Conservation (phyloP, 92 coral and sea anemone species). For the Blastomussa wellsi region DNA sequence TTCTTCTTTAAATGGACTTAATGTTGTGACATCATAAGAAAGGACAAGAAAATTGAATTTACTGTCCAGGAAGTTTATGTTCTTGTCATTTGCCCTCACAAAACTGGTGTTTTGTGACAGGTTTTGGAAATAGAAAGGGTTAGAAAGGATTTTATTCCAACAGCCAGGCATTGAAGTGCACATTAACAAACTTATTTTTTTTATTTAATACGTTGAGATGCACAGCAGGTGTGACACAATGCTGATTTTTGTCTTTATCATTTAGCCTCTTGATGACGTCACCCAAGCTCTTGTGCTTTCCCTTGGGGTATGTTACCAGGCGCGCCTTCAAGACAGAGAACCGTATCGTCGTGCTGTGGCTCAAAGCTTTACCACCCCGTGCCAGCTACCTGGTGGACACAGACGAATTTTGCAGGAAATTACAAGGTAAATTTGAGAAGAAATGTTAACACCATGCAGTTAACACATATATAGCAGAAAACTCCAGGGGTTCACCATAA, state of each 20-base stretch:
- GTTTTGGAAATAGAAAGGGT: too few relatives aligned
- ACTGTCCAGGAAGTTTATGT: too few relatives aligned
- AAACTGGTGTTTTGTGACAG: background rate
- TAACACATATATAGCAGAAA: background rate
- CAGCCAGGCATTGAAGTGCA: background rate
- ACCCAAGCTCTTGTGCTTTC: constrained; percentile 79
- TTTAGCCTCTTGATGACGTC: constrained; percentile 62
- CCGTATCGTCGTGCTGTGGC: constrained; percentile 65
- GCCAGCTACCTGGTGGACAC: constrained; percentile 67
- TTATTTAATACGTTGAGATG: background rate
- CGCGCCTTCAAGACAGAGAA: constrained; percentile 67
- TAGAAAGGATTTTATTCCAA: too few relatives aligned
- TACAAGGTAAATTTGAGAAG: constrained; percentile 39
- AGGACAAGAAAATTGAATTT: too few relatives aligned
- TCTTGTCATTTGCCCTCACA: too few relatives aligned
- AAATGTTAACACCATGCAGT: background rate
- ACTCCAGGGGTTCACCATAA: background rate
- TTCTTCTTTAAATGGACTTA: too few relatives aligned
- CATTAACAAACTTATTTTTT: too few relatives aligned
- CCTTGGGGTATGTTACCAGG: constrained; percentile 86
- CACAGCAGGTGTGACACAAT: background rate
- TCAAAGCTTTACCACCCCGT: constrained; percentile 44
- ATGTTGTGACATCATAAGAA: too few relatives aligned
- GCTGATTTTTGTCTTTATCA: background rate
- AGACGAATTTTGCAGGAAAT: constrained; percentile 62